Conservation (phyloP, 1,140 invertebrate genomes). For the Gonatopus flavifemur region DNA sequence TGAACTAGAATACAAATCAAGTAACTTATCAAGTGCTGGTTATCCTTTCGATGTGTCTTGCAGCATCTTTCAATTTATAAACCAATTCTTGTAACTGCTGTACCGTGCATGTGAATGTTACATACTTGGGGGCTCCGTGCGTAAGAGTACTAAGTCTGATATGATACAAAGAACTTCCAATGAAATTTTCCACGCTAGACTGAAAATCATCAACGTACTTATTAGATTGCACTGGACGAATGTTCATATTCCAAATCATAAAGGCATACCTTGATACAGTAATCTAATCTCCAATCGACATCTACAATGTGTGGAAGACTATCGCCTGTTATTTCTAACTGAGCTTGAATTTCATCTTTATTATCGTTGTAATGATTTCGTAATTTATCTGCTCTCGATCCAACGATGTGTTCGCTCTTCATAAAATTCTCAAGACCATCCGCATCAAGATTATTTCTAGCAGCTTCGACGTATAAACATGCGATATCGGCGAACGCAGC, state of each 20-base stretch:
- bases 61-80: conserved; percentile 67
- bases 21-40: conserved; percentile 27
- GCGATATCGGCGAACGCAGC: conserved; percentile 48
- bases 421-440: conserved; percentile 47
- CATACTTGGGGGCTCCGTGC: conserved; percentile 47
- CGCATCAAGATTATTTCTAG: conserved; percentile 44
- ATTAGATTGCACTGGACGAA: no score
- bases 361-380: conserved; percentile 45
- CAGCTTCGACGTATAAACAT: conserved; percentile 51
- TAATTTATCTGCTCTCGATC: conserved; percentile 41
- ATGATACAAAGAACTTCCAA: conserved; percentile 49
- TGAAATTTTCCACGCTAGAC: conserved; percentile 49
- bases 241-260: no score
- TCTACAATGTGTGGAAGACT: conserved; percentile 65
- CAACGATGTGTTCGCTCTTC: conserved; percentile 32
- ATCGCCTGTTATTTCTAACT: conserved; percentile 55
- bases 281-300: conserved; percentile 68
- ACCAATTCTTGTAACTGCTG: conserved; percentile 69
- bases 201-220: conserved; percentile 39
- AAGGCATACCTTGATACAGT: conserved; percentile 56
- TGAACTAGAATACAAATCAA: conserved; percentile 6
- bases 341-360: conserved; percentile 44
- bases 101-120: conserved; percentile 64
- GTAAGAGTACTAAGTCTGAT: conserved; percentile 55
- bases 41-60: conserved; percentile 64